Conservation (phyloP, 2,113 vertebrate genomes). For the Fregetta grallaria region DNA sequence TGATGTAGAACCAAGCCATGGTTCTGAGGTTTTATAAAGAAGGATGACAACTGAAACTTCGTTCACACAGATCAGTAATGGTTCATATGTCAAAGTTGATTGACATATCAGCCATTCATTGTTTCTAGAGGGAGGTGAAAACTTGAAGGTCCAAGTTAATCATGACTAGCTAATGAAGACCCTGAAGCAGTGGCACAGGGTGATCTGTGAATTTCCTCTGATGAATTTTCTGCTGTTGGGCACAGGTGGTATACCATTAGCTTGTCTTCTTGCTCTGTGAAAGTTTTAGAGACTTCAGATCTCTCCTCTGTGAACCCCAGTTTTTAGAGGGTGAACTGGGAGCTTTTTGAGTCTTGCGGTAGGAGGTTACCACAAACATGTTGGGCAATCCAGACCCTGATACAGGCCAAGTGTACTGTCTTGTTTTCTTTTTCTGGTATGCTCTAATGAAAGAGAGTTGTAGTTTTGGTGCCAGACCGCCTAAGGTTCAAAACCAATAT, state of each 20-base stretch:
- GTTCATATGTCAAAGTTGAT: background rate
- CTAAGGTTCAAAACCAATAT: background rate
- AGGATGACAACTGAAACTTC: background rate
- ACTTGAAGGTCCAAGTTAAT: background rate
- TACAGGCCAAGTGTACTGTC: background rate
- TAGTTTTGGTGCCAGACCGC: background rate
- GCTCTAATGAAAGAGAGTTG: background rate
- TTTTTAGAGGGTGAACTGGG: background rate
- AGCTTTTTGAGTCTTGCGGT: background rate
- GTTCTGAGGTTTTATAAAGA: background rate
- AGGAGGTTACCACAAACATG: background rate
- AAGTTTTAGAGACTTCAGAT: background rate
- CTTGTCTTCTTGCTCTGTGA: background rate
- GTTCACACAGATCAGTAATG: background rate
- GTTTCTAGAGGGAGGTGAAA: background rate
- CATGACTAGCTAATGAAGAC: background rate
- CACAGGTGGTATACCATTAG: background rate
- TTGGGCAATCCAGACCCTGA: background rate
- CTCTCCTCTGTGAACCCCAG: background rate
- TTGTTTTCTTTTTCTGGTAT: background rate
- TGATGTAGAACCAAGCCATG: background rate
- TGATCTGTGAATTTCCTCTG: background rate
- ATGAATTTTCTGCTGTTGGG: background rate
- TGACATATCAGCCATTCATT: accelerated
- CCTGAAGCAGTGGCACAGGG: background rate